phyloP scores from a whole-genome alignment of 2,113 vertebrate species.

The Holacanthus passer region DNA sequence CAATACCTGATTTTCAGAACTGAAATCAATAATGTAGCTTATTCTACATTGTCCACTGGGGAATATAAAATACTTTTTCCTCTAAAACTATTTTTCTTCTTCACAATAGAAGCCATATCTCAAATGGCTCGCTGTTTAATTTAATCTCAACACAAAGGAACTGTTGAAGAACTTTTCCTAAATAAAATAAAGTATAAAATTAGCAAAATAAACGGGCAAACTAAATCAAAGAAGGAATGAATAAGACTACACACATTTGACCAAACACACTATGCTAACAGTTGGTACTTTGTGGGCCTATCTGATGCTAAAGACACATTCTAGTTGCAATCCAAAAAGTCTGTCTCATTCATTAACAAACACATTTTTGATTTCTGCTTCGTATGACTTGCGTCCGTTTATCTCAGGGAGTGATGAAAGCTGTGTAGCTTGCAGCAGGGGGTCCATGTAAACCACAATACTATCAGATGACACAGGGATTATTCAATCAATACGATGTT shows the following conservation, averaged over 20 bases:
- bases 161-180: neutral
- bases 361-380: neutral
- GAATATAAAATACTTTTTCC: too few relatives aligned
- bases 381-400: neutral
- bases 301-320: neutral
- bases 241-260: neutral
- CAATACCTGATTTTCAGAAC: neutral
- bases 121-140: neutral
- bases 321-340: neutral
- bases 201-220: neutral
- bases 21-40: neutral
- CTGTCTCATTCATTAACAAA: neutral
- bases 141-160: neutral
- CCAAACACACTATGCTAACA: neutral
- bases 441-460: slow-evolving; percentile 78
- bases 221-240: too few relatives aligned
- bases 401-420: slow-evolving; percentile 54
- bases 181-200: neutral
- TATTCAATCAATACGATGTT: slow-evolving; percentile 87
- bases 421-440: slow-evolving; percentile 74
- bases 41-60: neutral
- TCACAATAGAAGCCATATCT: neutral
- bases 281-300: neutral
- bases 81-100: neutral
- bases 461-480: slow-evolving; percentile 82